Evolutionary conservation across 2,113 vertebrate genomes (phyloP).

Genomic region (Clarias batrachus): DNA sequence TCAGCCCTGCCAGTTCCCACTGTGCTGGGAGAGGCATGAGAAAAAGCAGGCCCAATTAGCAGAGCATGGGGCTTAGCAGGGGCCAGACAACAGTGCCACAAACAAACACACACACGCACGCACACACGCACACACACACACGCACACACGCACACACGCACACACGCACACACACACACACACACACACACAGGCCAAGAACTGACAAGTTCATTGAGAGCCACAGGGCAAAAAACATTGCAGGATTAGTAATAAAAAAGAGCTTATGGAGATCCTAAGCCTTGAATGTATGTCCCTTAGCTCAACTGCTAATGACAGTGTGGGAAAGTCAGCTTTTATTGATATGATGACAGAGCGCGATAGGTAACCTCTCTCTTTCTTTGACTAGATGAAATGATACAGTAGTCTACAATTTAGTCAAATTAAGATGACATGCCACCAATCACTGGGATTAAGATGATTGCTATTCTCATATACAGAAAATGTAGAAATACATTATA

Average conservation of each 20-base stretch:
- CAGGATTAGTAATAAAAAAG: constrained; percentile 37
- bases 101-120: constrained; percentile 26
- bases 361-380: constrained; percentile 33
- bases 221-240: constrained; percentile 39
- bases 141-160: not conserved
- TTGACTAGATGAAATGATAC: constrained; percentile 43
- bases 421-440: constrained; percentile 51
- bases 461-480: not conserved
- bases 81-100: constrained; percentile 37
- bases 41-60: constrained; percentile 61
- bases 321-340: constrained; percentile 42
- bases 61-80: constrained; percentile 48
- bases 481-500: constrained; percentile 20
- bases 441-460: constrained; percentile 46
- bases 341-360: constrained; percentile 14
- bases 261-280: constrained; percentile 35
- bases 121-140: constrained; percentile 22
- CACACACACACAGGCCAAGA: constrained; percentile 16
- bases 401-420: constrained; percentile 47
- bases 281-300: constrained; percentile 32
- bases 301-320: constrained; percentile 48
- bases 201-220: constrained; percentile 59
- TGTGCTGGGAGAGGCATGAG: constrained; percentile 45
- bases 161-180: constrained; percentile 16
- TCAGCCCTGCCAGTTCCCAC: constrained; percentile 57